Conservation (phyloP, 2,113 vertebrate species). For the Grammomys surdaster region DNA sequence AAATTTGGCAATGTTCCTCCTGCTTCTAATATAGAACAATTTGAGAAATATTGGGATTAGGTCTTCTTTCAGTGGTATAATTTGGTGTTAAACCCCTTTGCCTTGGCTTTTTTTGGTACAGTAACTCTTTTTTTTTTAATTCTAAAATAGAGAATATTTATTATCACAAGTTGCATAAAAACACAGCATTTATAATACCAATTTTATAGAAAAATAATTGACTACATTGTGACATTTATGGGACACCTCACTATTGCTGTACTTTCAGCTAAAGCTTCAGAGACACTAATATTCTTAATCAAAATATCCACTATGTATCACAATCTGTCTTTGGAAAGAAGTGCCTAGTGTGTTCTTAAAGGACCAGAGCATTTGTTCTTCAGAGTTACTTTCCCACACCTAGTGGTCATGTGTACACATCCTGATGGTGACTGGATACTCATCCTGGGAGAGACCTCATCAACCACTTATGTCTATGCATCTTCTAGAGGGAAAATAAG, state of each 20-base stretch:
- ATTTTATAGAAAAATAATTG: slow-evolving; percentile 89
- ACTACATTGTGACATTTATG: slow-evolving; percentile 84
- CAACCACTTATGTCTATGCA: background rate
- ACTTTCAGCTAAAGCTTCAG: slow-evolving; percentile 88
- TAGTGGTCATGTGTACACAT: background rate
- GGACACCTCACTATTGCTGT: slow-evolving; percentile 86
- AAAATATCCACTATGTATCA: slow-evolving; percentile 80
- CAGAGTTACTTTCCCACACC: slow-evolving; percentile 62
- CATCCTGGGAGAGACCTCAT: background rate
- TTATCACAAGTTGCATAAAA: slow-evolving; percentile 91
- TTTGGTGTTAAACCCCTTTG: no score
- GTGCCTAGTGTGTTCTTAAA: slow-evolving; percentile 69
- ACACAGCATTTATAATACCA: slow-evolving; percentile 88
- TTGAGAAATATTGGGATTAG: no score
- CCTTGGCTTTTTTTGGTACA: no score
- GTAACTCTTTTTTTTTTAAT: slow-evolving; percentile 63
- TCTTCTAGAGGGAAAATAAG: background rate
- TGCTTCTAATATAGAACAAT: no score
- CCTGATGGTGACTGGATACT: background rate
- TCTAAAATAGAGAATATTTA: slow-evolving; percentile 91
- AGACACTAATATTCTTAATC: slow-evolving; percentile 80
- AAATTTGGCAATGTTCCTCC: no score
- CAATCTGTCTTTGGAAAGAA: slow-evolving; percentile 78
- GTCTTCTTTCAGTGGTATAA: no score
- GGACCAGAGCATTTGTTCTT: slow-evolving; percentile 67